Evolutionary conservation across 2,797 vertebrate species (phyloP), one percentile per base, ranked within the genome.

Genomic region (Serranus cabrilla): DNA sequence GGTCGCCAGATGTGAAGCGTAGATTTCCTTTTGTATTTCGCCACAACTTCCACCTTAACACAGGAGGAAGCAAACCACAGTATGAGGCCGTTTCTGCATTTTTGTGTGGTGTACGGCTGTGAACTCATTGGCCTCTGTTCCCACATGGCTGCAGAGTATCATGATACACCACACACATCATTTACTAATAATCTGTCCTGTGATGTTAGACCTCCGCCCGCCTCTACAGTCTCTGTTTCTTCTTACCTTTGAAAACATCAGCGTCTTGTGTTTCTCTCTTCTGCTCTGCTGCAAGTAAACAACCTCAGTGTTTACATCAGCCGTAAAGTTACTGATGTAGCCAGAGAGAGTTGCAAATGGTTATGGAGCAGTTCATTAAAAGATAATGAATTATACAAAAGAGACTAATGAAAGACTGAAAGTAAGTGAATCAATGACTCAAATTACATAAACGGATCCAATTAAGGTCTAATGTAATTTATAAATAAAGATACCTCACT

Each of bases 21-120:
- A 49, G 70, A 62, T 84, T 81, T 80, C 71, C 67, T 64, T 69
- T 71, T 68, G 52, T 62, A 31, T 76, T 74, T 67, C 65, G 17
- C 18, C 34, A 8, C 23, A 59, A 27, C 31, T 31, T 7, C 21
- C 27, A 31, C 18, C 59, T 5, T 61, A 18, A 51, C 69, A 11
- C 54, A 1, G 12, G 25, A 57, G 58, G 55, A 83, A 70, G 58
- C 6, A 43, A 57, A 50, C 54, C 2, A 57, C 23, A 57, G 65
- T 6, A 69, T 13, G 27, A 65, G 42, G 42, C 45, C 1, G 0
- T 76, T 57, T 55, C 31, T 73, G 39, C 23, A 37, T 71, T 50
- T 63, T 39, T 13, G 43, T 62, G 49, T n/a, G 11, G 23, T 25
- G 52, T 21, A 0, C 17, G 16, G 16, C 45, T n/a, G 9, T 75